These are phyloP conservation scores for Uloborus diversus DNA, from an alignment of 1,140 invertebrate genomes.

Conservation along the genomic window DNA sequence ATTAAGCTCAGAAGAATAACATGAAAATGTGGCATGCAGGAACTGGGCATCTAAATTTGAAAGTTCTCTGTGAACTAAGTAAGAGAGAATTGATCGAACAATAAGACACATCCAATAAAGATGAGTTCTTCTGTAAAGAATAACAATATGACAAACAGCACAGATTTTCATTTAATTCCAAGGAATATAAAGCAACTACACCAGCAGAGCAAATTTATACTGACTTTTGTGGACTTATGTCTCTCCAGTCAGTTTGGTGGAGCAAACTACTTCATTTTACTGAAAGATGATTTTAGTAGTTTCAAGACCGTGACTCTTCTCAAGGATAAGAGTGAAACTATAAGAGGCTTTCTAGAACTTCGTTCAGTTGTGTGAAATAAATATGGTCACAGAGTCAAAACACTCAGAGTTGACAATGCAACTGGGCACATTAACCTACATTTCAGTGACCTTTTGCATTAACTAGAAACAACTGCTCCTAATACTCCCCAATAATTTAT, in stretches of 20 bases:
- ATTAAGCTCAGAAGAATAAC: neutral
- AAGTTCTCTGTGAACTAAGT: slow-evolving; percentile 3
- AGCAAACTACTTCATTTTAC: slow-evolving; percentile 63
- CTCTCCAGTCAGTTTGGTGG: slow-evolving; percentile 60
- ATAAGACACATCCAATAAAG: neutral
- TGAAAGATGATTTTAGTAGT: slow-evolving; percentile 65
- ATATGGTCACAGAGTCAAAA: slow-evolving; percentile 60
- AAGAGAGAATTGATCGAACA: neutral
- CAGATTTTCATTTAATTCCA: neutral
- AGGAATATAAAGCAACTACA: slow-evolving; percentile 14
- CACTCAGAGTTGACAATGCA: slow-evolving; percentile 65
- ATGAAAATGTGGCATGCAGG: slow-evolving; percentile 38
- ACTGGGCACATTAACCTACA: slow-evolving; percentile 63
- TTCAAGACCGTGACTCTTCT: slow-evolving; percentile 65
- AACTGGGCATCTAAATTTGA: slow-evolving; percentile 18
- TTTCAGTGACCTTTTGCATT: neutral
- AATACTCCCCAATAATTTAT: slow-evolving; percentile 28
- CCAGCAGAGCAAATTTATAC: slow-evolving; percentile 60
- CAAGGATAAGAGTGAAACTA: slow-evolving; percentile 62
- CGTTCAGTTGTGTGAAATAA: slow-evolving; percentile 58
- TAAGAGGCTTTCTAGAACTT: slow-evolving; percentile 54
- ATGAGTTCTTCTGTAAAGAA: slow-evolving; percentile 10
- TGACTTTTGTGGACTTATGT: slow-evolving; percentile 61
- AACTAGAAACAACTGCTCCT: slow-evolving; percentile 4
- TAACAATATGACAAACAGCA: neutral